Evolutionary conservation across 2,888 invertebrate species (phyloP).

Genomic region (Nudaria mundana): DNA sequence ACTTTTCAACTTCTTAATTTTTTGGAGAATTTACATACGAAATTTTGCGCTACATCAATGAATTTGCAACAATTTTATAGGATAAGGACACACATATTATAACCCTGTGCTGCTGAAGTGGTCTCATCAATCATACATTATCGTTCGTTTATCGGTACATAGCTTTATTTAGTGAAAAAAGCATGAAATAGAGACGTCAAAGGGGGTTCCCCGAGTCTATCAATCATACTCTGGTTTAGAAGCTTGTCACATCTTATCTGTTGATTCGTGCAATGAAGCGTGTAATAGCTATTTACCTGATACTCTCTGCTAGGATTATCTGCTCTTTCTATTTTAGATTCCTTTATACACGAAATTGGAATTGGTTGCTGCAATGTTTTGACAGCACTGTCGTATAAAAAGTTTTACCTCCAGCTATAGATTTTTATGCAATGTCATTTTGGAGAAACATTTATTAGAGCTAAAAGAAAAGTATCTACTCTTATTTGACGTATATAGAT

Average conservation of each 20-base stretch:
- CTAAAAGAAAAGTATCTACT: too few relatives aligned
- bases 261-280: constrained; percentile 63
- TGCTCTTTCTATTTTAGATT: constrained; percentile 60
- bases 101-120: constrained; percentile 8
- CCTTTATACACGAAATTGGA: constrained; percentile 57
- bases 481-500: too few relatives aligned
- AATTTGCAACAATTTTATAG: background rate
- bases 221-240: constrained; percentile 56
- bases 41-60: too few relatives aligned
- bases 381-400: constrained; percentile 2
- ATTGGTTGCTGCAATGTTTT: constrained; percentile 38
- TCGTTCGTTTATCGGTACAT: constrained; percentile 44
- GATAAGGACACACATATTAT: background rate
- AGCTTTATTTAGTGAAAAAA: constrained; percentile 56
- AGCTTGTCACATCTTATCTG: constrained; percentile 68
- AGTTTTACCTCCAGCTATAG: background rate
- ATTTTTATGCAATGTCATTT: background rate
- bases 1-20: too few relatives aligned
- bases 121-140: constrained; percentile 29
- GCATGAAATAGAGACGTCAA: constrained; percentile 71
- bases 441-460: too few relatives aligned
- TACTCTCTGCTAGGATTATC: constrained; percentile 64
- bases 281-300: constrained; percentile 79
- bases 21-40: too few relatives aligned
- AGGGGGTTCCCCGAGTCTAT: constrained; percentile 53